Evolutionary conservation across 2,888 invertebrate species (phyloP), one percentile per base, ranked within the genome.

Genomic region (Trichogramma dendrolimi): DNA sequence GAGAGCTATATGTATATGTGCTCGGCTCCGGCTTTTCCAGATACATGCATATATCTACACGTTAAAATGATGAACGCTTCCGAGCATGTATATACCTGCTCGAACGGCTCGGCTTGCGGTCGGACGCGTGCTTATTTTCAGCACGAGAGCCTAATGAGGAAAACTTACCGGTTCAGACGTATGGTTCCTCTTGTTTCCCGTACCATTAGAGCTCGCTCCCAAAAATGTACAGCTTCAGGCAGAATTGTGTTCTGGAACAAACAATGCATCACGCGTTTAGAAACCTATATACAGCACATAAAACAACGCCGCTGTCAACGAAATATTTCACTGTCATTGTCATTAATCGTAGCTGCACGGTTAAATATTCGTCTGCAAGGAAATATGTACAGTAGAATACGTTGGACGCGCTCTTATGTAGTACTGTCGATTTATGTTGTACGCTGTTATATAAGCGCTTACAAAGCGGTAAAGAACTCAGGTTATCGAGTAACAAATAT

Each of bases 201-300:
- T 2, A 96, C 95, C 84, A 89, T 90, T 61, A 97, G 82, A 0
- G 96, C 94, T 75, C 88, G 86, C 78, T 96, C 92, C 96, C 96
- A 96, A 81, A 94, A 97, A 69, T 88, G 87, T 1, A 96, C 92
- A 50, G 96, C 96, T 77, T 92, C 88, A 0, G 95, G 94, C 69
- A 96, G 80, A 67, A 96, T 91, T 55, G 92, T 92, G 73, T 92
- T 89, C 91, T 92, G 83, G 83, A 83, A 65, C 63, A 69, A 65
- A 70, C 68, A 66, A 67, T 7, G 44, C 5, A 40, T 46, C n/a
- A 46, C 8, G 8, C 8, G n/a, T 10, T 46, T 46, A 46, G n/a
- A 46, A 46, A 10, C 1, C 1, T 27, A 27, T 27, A 27, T 27
- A 27, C 27, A 27, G 27, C 27, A 27, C 27, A 27, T 27, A 27